Percentiles rank a stretch among this genome's conserved stretches.
phyloP scores from a whole-genome alignment of 2,888 invertebrate species.

The Saturnia pavonia region DNA sequence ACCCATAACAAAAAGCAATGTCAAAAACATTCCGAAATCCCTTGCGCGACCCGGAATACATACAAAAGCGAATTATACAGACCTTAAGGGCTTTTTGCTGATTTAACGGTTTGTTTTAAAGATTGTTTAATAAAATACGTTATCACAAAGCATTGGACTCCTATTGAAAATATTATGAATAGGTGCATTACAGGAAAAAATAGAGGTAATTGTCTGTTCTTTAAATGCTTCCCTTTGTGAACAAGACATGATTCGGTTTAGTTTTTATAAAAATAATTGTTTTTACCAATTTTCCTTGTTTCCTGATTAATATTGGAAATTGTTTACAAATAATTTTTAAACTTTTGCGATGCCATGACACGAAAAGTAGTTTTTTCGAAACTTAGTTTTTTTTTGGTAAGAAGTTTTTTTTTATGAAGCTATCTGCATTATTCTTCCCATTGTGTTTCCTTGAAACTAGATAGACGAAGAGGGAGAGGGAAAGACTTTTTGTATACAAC shows the following conservation, averaged over 20 bases:
- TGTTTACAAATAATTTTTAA: no score
- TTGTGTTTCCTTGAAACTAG: no score
- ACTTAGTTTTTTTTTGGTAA: no score
- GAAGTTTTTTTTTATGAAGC: no score
- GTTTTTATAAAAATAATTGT: background rate
- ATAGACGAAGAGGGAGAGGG: no score
- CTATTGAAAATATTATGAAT: background rate
- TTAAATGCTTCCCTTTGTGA: background rate
- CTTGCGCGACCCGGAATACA: background rate
- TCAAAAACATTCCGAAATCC: constrained; percentile 4
- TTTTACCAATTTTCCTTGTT: background rate
- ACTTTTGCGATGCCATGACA: no score
- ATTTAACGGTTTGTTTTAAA: background rate
- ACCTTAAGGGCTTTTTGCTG: background rate
- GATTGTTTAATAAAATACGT: background rate
- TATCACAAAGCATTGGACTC: background rate
- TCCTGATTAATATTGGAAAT: background rate
- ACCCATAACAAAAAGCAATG: background rate
- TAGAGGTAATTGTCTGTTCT: background rate
- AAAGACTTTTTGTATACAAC: no score
- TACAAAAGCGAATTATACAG: background rate
- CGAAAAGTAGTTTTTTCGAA: no score
- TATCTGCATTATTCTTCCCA: no score
- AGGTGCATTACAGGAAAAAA: background rate
- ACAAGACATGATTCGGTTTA: background rate